Base-by-base conservation (phyloP, 2,113 vertebrate genomes). In the Malurus melanocephalus region DNA sequence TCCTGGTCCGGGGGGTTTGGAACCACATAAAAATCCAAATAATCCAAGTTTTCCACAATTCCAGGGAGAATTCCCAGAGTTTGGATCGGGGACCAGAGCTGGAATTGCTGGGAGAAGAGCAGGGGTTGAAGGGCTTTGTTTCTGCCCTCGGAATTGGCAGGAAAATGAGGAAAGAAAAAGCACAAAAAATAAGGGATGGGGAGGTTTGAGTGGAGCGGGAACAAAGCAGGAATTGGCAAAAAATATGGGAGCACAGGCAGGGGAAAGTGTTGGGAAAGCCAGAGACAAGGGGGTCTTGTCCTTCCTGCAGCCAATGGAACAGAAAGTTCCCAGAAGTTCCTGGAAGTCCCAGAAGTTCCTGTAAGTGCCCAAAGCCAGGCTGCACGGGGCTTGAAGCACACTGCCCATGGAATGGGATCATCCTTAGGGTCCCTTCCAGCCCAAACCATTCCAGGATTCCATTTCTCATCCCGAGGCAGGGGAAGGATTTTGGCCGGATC, bases 201-300 rank as follows among this genome's bases (percentile, higher is more conserved):
- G 59, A 72, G 68, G 24, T 26, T 6, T 42, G 61, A 59, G 40
- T 0, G 6, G 4, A 38, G 27, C 13, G 2, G 46, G n/a, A 76
- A 52, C 4, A 4, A 23, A 66, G 52, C 26, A 38, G 72, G 73
- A 89, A 78, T 48, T 2, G 26, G 65, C 16, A 55, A 43, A 48
- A 80, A 64, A 12, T 0, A 1, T 33, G 42, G 33, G 60, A 48
- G 19, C 7, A 59, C 2, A 20, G 8, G 13, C 4, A 1, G 9
- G 55, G 20, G 28, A 55, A 61, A 55, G 69, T 4, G 4, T 8
- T 10, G 35, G 72, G 19, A 17, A 75, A 77, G 33, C 1, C 13
- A 2, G 48, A 2, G 5, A 16, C 1, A 0, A 6, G 52, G 6
- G 22, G 28, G 21, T 80, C 11, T 11, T 7, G 26, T 22, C 49